Percentiles rank a stretch among this genome's conserved stretches.
Conservation (phyloP, 2,797 vertebrate genomes). For the Xerus rutilus region DNA sequence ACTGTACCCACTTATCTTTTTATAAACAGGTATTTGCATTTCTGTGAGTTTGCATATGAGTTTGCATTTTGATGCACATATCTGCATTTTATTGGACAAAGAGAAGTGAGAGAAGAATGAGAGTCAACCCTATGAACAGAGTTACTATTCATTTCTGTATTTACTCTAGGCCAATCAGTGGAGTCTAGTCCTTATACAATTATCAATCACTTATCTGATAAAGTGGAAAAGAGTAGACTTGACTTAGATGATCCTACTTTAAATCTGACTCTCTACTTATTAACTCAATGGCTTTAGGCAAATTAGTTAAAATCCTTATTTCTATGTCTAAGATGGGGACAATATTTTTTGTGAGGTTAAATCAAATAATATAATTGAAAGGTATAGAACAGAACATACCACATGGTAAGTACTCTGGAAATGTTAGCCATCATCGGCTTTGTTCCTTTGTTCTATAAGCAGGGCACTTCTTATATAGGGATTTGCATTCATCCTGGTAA, state of each 20-base stretch:
- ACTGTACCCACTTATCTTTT: neutral
- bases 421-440: neutral
- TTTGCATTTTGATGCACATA: neutral
- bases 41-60: neutral
- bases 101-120: neutral
- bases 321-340: neutral
- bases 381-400: neutral
- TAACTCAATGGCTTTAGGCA: neutral
- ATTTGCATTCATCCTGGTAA: neutral
- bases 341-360: neutral
- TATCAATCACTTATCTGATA: neutral
- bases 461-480: neutral
- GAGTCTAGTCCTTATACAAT: neutral
- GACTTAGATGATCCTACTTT: neutral
- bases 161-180: neutral
- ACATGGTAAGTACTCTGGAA: neutral
- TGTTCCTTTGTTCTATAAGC: neutral
- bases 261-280: neutral
- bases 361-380: neutral
- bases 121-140: neutral
- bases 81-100: neutral
- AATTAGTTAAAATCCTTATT: neutral
- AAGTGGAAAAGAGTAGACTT: neutral
- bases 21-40: neutral
- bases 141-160: neutral